Percentiles rank a stretch among this genome's conserved stretches.
phyloP scores from a whole-genome alignment of 2,797 vertebrate genomes.

The Chaetodon trifasciatus region DNA sequence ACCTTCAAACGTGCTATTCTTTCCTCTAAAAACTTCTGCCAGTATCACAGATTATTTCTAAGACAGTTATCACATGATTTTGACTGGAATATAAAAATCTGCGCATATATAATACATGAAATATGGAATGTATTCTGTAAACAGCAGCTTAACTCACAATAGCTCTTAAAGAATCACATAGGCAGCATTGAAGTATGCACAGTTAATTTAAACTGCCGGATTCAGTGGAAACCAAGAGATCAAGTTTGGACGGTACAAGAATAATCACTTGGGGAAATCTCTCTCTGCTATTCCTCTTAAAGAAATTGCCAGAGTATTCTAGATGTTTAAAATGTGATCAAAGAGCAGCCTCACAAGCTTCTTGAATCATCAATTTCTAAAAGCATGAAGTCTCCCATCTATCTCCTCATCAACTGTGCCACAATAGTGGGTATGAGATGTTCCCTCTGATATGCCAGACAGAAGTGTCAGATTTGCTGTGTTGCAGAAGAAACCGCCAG shows the following conservation, averaged over 20 bases:
- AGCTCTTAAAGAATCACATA: conserved; percentile 23
- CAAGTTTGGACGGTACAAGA: conserved; percentile 33
- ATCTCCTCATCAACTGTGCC: conserved; percentile 32
- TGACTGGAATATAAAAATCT: conserved; percentile 13
- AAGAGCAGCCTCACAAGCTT: conserved; percentile 34
- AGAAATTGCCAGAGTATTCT: conserved; percentile 51
- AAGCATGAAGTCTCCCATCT: conserved; percentile 36
- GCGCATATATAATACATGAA: conserved; percentile 21
- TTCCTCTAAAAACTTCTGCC: conserved; percentile 18
- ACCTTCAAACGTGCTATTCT: conserved; percentile 35
- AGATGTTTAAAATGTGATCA: conserved; percentile 70
- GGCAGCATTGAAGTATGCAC: conserved; percentile 24
- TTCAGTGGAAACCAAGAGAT: conserved; percentile 40
- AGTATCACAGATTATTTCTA: conserved; percentile 46
- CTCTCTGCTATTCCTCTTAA: conserved; percentile 42
- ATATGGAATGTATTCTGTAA: conserved; percentile 20
- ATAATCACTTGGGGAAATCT: conserved; percentile 23
- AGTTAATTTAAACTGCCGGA: conserved; percentile 35
- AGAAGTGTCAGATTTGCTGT: conserved; percentile 48
- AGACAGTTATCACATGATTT: conserved; percentile 22
- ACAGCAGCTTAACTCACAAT: conserved; percentile 16
- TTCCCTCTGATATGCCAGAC: conserved; percentile 45
- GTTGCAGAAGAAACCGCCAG: conserved; percentile 30
- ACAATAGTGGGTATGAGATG: conserved; percentile 41
- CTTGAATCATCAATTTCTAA: conserved; percentile 60